These are phyloP conservation scores for Phalera bucephala DNA, from an alignment of 2,888 invertebrate species.

Conservation along the genomic window DNA sequence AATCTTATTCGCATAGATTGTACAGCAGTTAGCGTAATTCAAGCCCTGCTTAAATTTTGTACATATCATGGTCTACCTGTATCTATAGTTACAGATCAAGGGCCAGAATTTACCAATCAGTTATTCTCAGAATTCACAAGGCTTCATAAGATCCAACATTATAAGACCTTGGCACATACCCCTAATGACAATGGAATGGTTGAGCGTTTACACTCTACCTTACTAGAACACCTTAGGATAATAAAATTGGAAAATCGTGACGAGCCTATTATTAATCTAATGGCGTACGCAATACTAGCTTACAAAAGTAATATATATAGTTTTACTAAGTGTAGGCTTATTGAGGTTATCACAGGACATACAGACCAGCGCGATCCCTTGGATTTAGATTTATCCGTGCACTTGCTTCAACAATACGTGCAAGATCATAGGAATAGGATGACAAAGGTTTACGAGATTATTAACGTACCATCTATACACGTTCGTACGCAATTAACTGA, in stretches of 20 bases:
- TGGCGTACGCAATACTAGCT: conserved; percentile 19
- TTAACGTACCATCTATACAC: conserved; percentile 15
- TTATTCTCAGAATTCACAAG: conserved; percentile 14
- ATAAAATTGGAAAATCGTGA: conserved; percentile 9
- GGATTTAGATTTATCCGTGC: conserved; percentile 23
- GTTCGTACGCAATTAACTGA: conserved; percentile 13
- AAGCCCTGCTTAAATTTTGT: conserved; percentile 12
- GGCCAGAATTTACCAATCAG: conserved; percentile 9
- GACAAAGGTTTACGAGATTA: conserved; percentile 18
- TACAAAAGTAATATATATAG: conserved; percentile 28
- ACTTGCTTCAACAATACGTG: conserved; percentile 27
- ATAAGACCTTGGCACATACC: conserved; percentile 13
- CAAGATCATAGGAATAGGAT: conserved; percentile 17
- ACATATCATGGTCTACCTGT: conserved; percentile 13
- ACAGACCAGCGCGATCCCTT: conserved; percentile 27
- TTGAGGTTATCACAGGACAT: conserved; percentile 28
- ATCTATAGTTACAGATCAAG: conserved; percentile 19
- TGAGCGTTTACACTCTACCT: conserved; percentile 13
- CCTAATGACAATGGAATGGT: conserved; percentile 24
- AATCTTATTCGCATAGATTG: conserved; percentile 15
- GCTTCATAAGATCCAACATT: conserved; percentile 19
- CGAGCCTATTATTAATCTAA: conserved; percentile 9
- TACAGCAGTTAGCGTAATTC: conserved; percentile 10
- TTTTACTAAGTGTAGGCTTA: conserved; percentile 28
- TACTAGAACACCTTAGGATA: conserved; percentile 20